Conservation (phyloP, 2,113 vertebrate genomes). For the Calidris pugnax region DNA sequence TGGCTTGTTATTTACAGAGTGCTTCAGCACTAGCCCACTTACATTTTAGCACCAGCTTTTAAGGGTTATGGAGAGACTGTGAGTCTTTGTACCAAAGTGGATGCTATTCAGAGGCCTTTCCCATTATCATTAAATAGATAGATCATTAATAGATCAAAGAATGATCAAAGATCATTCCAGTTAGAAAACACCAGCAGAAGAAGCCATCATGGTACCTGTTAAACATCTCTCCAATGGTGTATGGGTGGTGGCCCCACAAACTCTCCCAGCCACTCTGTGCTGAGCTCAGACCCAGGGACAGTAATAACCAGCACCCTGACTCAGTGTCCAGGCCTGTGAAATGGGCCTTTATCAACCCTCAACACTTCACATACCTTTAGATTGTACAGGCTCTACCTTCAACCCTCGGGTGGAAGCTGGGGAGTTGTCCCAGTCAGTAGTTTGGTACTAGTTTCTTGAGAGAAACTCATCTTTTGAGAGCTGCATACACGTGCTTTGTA, state of each 20-base stretch:
- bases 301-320: not conserved
- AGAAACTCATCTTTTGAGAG: not conserved
- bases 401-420: not conserved
- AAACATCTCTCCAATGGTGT: not conserved
- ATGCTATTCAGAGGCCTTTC: not conserved
- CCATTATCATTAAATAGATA: not conserved
- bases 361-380: not conserved
- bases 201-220: not conserved
- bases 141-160: not conserved
- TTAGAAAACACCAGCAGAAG: not conserved
- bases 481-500: not conserved
- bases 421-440: not conserved
- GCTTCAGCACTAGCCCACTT: not conserved
- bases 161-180: not conserved
- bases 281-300: not conserved
- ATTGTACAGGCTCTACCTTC: not conserved
- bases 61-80: not conserved
- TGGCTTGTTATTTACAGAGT: not conserved
- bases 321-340: not conserved
- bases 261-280: rapidly evolving
- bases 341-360: not conserved
- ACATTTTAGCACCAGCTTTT: not conserved
- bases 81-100: not conserved
- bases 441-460: not conserved
- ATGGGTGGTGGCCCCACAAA: too few relatives aligned